These are phyloP conservation scores for Watsonalla binaria DNA, from an alignment of 2,888 invertebrate genomes.

Conservation along the genomic window DNA sequence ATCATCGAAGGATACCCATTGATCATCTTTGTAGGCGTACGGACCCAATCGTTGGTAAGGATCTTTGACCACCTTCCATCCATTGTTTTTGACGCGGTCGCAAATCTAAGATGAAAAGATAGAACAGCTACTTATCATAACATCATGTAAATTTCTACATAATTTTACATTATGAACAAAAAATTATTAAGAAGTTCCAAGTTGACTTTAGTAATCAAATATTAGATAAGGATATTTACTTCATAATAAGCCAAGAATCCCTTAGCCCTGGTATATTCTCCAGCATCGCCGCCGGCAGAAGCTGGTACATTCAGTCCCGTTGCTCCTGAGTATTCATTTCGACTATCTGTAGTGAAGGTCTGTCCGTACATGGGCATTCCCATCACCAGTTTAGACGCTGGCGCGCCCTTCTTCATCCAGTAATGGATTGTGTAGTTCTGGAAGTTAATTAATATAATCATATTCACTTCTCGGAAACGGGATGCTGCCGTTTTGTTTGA, in stretches of 20 bases:
- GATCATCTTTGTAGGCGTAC: constrained; percentile 90
- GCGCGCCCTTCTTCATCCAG: constrained; percentile 92
- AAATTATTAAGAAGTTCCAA: constrained; percentile 3
- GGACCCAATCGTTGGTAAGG: constrained; percentile 89
- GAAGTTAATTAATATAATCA: constrained; percentile 14
- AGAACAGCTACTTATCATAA: not conserved
- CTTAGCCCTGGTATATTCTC: constrained; percentile 90
- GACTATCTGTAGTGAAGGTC: constrained; percentile 80
- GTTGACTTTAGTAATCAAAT: too few relatives aligned
- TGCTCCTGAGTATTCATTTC: constrained; percentile 41
- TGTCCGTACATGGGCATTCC: constrained; percentile 95
- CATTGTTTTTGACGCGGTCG: constrained; percentile 85
- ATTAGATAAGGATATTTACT: constrained; percentile 48
- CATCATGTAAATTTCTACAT: not conserved
- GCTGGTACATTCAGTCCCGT: constrained; percentile 87
- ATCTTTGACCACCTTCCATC: constrained; percentile 90
- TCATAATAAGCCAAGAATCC: constrained; percentile 95
- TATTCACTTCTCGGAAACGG: too few relatives aligned
- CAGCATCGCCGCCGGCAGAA: constrained; percentile 87
- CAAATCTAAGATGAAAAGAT: constrained; percentile 81
- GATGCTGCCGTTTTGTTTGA: too few relatives aligned
- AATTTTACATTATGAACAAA: too few relatives aligned
- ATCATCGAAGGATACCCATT: constrained; percentile 96
- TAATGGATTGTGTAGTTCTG: constrained; percentile 93
- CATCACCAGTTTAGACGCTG: constrained; percentile 89